Base-by-base conservation (phyloP, 2,797 vertebrate species). In the Lepidocolaptes lacrymiger region DNA sequence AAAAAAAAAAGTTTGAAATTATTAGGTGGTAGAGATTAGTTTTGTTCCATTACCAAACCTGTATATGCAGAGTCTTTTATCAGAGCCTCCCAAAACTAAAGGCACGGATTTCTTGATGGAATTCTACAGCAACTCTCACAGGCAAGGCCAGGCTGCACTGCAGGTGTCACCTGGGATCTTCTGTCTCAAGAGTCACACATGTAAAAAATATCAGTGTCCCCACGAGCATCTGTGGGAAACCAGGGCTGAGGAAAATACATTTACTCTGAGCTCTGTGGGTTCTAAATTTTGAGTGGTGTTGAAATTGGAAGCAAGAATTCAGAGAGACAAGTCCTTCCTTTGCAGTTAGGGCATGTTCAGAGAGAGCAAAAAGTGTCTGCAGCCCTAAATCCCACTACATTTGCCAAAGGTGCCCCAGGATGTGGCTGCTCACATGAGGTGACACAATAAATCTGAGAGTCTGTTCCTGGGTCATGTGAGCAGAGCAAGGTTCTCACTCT, bases 111-210 rank as follows among this genome's bases (percentile, higher is more conserved):
- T 82, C 78, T 18, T 30, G 54, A 52, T n/a, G 62, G 59, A 56
- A 80, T 91, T 78, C 43, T 81, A 62, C 49, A 88, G 69, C 19
- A 64, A 56, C 56, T 92, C 88, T 58, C 68, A 39, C 24, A 32
- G 39, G 24, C 43, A 63, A 87, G 41, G 48, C 41, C 56, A 89
- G 61, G 61, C 44, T 80, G 56, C 51, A n/a, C 2, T 79, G 51
- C 74, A 93, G 51, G 62, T 83, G 27, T 27, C 85, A 92, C 62
- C 61, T 51, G n/a, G n/a, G 71, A 85, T 37, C 23, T 67, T 67
- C 24, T 37, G 24, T 41, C 39, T 77, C 72, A 67, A 51, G 56
- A 85, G 22, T 18, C 61, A 52, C 9, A 43, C 2, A 1, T 41
- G 23, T 51, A 2, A 87, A 87, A 89, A 76, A 79, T 15, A 32